phyloP scores from a whole-genome alignment of 2,797 vertebrate species.

The Varecia variegata region DNA sequence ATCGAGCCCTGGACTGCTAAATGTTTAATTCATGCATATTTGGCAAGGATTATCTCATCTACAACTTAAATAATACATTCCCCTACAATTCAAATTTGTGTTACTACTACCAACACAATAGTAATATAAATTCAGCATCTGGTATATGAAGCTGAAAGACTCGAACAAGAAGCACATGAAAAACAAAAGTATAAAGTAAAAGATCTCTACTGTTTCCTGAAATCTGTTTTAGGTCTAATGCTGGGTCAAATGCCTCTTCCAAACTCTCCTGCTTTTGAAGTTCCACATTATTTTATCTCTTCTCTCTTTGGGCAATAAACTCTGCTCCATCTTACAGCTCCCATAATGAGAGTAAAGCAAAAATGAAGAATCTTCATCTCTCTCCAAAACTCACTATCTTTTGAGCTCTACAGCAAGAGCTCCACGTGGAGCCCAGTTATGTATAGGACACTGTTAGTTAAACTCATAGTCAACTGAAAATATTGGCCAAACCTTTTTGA shows the following conservation, averaged over 20 bases:
- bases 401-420: not conserved
- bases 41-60: slow-evolving; percentile 44
- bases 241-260: slow-evolving; percentile 42
- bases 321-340: not conserved
- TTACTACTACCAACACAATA: slow-evolving; percentile 46
- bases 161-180: slow-evolving; percentile 46
- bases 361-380: not conserved
- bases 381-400: not conserved
- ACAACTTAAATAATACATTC: slow-evolving; percentile 54
- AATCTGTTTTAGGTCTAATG: slow-evolving; percentile 15
- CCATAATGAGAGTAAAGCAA: not conserved
- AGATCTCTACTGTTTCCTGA: slow-evolving; percentile 6
- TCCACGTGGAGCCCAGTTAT: not conserved
- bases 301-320: not conserved
- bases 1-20: not conserved
- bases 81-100: slow-evolving; percentile 25
- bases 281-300: not conserved
- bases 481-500: not conserved
- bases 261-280: slow-evolving; percentile 26
- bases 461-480: not conserved
- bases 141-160: slow-evolving; percentile 11
- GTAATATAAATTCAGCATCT: slow-evolving; percentile 47
- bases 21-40: slow-evolving; percentile 61
- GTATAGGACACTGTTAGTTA: not conserved
- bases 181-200: slow-evolving; percentile 21